Conservation (phyloP, 1,140 invertebrate genomes). For the Heliothis subflexa region DNA sequence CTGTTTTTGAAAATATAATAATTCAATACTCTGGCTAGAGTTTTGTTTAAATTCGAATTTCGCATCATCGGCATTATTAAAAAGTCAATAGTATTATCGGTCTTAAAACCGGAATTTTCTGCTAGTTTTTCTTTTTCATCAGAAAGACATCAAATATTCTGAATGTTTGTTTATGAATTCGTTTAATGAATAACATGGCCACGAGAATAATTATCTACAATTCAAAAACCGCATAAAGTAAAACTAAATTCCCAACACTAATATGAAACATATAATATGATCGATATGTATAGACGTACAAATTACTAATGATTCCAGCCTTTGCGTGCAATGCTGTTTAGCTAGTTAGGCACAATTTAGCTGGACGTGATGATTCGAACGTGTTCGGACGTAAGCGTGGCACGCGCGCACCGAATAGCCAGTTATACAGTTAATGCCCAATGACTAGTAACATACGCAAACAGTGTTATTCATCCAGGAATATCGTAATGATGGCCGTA, state of each 20-base stretch:
- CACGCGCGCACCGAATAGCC: background rate
- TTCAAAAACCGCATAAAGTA: background rate
- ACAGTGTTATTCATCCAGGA: slow-evolving; percentile 17
- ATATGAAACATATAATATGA: background rate
- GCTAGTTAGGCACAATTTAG: slow-evolving; percentile 30
- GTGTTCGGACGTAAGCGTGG: slow-evolving; percentile 7
- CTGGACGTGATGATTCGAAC: slow-evolving; percentile 33
- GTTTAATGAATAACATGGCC: too few species aligned
- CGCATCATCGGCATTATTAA: too few species aligned
- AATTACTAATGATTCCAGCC: slow-evolving; percentile 15
- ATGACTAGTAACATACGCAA: slow-evolving; percentile 12
- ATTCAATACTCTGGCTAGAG: background rate
- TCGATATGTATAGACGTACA: background rate
- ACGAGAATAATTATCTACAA: too few species aligned
- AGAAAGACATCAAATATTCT: too few species aligned
- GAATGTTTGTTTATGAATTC: too few species aligned
- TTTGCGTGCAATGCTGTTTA: slow-evolving; percentile 33
- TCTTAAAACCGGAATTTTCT: too few species aligned
- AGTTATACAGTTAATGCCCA: slow-evolving; percentile 25
- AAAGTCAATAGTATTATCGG: too few species aligned
- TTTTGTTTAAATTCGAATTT: too few species aligned
- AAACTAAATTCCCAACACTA: background rate
- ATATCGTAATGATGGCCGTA: slow-evolving; percentile 15
- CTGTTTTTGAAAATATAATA: background rate
- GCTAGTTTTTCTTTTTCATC: too few species aligned